Conservation (phyloP, 1,140 invertebrate species). For the Chionoecetes opilio region DNA sequence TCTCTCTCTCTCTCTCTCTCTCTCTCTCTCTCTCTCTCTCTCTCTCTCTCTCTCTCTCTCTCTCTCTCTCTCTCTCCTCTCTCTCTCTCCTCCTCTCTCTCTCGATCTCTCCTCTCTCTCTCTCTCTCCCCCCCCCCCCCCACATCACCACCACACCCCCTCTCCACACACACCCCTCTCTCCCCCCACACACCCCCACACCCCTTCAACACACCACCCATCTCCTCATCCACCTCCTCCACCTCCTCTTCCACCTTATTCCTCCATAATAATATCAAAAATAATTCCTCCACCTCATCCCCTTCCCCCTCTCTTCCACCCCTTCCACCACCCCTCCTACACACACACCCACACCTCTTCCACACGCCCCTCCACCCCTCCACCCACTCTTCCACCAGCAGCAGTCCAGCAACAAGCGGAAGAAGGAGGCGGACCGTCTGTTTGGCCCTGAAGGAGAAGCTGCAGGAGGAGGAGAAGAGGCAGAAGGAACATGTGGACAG, state of each 20-base stretch:
- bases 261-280: too few relatives aligned
- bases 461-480: constrained; percentile 96
- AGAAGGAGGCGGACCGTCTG: constrained; percentile 96
- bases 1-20: not conserved
- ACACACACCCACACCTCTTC: too few relatives aligned
- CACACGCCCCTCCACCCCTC: too few relatives aligned
- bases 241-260: too few relatives aligned
- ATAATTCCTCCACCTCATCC: too few relatives aligned
- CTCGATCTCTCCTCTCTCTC: not conserved
- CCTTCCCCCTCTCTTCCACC: too few relatives aligned
- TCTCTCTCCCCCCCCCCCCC: not conserved
- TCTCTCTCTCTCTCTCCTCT: not conserved
- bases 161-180: too few relatives aligned
- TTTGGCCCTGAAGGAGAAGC: constrained; percentile 94
- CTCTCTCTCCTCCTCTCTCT: not conserved
- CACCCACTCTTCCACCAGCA: not conserved
- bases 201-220: too few relatives aligned
- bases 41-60: not conserved
- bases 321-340: not conserved
- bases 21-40: not conserved
- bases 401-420: constrained; percentile 89
- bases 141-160: not conserved
- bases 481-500: constrained; percentile 97
- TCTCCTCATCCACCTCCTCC: too few relatives aligned
- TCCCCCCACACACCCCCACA: too few relatives aligned